Base-by-base conservation (phyloP, 2,888 invertebrate species). In the Catocala fraxini region DNA sequence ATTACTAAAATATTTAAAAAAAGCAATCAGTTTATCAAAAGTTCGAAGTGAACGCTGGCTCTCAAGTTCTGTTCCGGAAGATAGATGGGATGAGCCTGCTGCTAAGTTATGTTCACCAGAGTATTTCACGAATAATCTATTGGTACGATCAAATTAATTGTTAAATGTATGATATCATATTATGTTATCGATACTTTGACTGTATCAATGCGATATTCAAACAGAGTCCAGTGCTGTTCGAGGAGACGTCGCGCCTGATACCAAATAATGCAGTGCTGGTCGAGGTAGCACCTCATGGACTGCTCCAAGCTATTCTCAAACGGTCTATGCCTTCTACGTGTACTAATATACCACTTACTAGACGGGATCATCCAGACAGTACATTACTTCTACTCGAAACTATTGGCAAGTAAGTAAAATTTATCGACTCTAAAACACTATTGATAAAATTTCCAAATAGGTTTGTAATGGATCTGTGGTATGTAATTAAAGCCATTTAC, bases 241-340 rank as follows among this genome's bases (percentile, higher is more conserved):
- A 64, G n/a, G 71, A 68, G 47, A 62, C 65, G 6, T 56, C 59
- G 0, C 41, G 15, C 4, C 42, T 71, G 10, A 59, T 70, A 6
- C 98, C 97, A 0, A 91, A 95, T 35, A 96, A 97, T 81, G 97
- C 98, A 0, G 94, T 98, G 46, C 93, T 96, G 11, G 96, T 98
- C 64, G 98, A 98, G 88, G 95, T 98, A 65, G 98, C 98, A 0
- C 98, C 98, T 0, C 98, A 98, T 81, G 96, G 97, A 43, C 92
- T 98, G 34, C 93, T 98, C 54, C 98, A 98, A 85, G 96, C 98
- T 1, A 97, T 98, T 74, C 90, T 98, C 7, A 96, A 96, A 80
- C 93, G 97, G 56, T 96, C 97, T 0, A 86, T 97, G 45, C 86
- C 89, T 43, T 78, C 95, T 2, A 94, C 94, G 11, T 95, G 96